These are phyloP conservation scores for zebrafish (Danio rerio) DNA, from an alignment of 2,113 vertebrate genomes.

Conservation along the genomic window GRCz12tu NC_133196.1:16982501-16983000, in stretches of 20 bases:
- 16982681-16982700: neutral
- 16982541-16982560: neutral
- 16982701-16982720: neutral
- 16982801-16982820: conserved; percentile 6
- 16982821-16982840: neutral
- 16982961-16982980: neutral
- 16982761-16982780: neutral
- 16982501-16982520: no score
- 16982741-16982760: neutral
- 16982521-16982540: no score
- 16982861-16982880: neutral
- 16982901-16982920: conserved; percentile 19
- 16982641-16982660: neutral
- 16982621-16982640: neutral
- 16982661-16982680: no score
- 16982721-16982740: neutral
- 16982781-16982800: neutral
- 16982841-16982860: conserved; percentile 11
- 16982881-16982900: conserved; percentile 2
- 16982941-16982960: neutral
- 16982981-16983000: neutral
- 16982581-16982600: neutral
- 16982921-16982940: neutral
- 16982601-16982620: neutral
- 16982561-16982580: neutral